Conservation (phyloP, 2,113 vertebrate genomes). For the Actinemys pallida region DNA sequence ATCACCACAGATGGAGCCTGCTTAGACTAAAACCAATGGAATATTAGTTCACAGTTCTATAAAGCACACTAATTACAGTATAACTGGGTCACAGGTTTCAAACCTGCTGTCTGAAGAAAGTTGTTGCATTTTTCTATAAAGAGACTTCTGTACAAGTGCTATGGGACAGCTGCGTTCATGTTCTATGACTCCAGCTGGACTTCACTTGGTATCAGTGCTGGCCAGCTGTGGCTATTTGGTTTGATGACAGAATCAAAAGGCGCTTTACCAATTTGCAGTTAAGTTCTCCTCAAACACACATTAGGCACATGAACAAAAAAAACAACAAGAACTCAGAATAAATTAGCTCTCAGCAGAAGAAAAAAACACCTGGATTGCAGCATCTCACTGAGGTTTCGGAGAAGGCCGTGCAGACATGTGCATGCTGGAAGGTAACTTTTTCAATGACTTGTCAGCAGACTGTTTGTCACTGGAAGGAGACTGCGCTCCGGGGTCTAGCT, state of each 20-base stretch:
- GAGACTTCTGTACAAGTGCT: constrained; percentile 64
- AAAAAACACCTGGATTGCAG: constrained; percentile 74
- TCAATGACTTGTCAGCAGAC: constrained; percentile 84
- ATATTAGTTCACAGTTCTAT: constrained; percentile 51
- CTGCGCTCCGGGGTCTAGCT: constrained; percentile 81
- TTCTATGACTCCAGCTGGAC: constrained; percentile 70
- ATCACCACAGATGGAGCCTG: constrained; percentile 41
- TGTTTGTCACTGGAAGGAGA: constrained; percentile 86
- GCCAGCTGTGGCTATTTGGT: constrained; percentile 88
- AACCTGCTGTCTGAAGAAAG: constrained; percentile 48
- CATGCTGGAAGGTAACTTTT: constrained; percentile 91
- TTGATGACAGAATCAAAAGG: constrained; percentile 89
- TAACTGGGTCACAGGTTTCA: constrained; percentile 46
- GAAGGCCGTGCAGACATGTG: constrained; percentile 90
- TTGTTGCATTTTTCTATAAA: constrained; percentile 55
- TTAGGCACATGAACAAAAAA: constrained; percentile 89
- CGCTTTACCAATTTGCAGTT: constrained; percentile 86
- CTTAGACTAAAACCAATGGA: constrained; percentile 54
- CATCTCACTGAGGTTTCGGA: constrained; percentile 91
- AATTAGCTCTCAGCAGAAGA: constrained; percentile 86
- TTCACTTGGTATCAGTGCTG: constrained; percentile 81
- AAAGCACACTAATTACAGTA: constrained; percentile 44
- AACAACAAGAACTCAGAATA: constrained; percentile 78
- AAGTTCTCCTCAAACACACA: constrained; percentile 77
- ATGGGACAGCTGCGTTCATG: constrained; percentile 75